Percentiles rank a stretch among this genome's conserved stretches.
Evolutionary conservation across 1,140 invertebrate genomes (phyloP).

Genomic region (Megathymus violae): DNA sequence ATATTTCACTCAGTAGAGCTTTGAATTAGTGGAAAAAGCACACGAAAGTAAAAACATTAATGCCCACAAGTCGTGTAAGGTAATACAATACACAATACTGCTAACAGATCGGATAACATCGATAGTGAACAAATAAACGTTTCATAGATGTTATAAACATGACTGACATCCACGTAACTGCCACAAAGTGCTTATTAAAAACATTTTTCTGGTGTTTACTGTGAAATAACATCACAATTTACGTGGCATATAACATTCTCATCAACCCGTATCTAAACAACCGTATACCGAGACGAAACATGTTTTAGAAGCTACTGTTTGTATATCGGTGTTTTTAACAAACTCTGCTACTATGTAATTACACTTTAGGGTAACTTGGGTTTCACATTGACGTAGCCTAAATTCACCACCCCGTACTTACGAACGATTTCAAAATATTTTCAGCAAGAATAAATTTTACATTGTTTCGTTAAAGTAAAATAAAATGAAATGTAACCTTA

Average conservation of each 20-base stretch:
- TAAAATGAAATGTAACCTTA: no score
- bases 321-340: no score
- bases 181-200: slow-evolving; percentile 4
- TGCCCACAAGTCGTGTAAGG: slow-evolving; percentile 21
- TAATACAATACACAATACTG: slow-evolving; percentile 38
- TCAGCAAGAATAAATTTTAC: no score
- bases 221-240: background rate
- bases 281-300: no score
- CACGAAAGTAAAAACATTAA: background rate
- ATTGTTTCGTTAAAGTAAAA: no score
- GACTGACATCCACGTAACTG: slow-evolving; percentile 6
- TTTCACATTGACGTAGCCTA: no score
- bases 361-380: no score
- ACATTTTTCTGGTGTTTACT: background rate
- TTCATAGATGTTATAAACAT: slow-evolving; percentile 18
- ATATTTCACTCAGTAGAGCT: background rate
- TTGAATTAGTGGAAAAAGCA: background rate
- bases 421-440: no score
- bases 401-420: no score
- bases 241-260: background rate
- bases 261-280: no score
- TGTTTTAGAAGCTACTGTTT: no score
- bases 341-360: no score
- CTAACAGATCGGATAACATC: slow-evolving; percentile 24
- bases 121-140: slow-evolving; percentile 11